phyloP scores from a whole-genome alignment of 2,797 vertebrate species.

The Falco berigora region DNA sequence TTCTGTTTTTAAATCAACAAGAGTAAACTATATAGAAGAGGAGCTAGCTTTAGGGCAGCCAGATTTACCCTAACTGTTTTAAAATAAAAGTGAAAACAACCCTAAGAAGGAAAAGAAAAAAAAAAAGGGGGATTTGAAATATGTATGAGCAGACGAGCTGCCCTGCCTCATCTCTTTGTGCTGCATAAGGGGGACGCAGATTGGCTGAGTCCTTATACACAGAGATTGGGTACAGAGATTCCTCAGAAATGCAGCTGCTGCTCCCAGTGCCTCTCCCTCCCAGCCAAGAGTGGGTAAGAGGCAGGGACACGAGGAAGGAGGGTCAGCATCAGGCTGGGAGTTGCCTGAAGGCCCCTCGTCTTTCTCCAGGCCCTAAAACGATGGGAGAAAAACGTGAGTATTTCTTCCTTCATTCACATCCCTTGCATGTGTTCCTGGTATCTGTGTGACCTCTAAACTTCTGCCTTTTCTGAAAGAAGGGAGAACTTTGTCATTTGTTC shows the following conservation, averaged over 20 bases:
- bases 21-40: neutral
- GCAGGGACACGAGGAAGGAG: neutral
- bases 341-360: neutral
- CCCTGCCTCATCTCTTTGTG: constrained; percentile 11
- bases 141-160: neutral
- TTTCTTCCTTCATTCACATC: neutral
- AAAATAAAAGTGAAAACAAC: constrained; percentile 18
- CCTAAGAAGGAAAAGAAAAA: neutral
- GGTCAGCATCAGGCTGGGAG: neutral
- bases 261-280: neutral
- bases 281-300: neutral
- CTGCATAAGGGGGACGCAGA: neutral
- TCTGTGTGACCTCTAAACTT: neutral
- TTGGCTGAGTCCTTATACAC: neutral
- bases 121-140: neutral
- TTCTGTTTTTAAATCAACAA: constrained; percentile 36
- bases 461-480: neutral
- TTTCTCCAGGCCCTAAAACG: neutral
- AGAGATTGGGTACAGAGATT: neutral
- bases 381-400: neutral
- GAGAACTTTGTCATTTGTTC: neutral
- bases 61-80: neutral
- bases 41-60: neutral
- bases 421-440: neutral
- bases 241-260: neutral